Evolutionary conservation across 2,797 vertebrate genomes (phyloP).

Genomic region (Momotus momota): DNA sequence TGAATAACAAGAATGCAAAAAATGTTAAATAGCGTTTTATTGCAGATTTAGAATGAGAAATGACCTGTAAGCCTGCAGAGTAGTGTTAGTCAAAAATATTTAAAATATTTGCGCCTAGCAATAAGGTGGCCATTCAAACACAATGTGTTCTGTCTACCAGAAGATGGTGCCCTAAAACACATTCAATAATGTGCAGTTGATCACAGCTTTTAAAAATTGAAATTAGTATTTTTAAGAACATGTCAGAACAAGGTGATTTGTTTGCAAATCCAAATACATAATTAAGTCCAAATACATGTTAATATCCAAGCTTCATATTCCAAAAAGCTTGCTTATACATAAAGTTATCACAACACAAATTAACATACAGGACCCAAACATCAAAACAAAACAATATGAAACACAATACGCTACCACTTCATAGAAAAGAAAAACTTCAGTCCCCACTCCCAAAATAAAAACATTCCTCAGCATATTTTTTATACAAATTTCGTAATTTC

Average conservation of each 20-base stretch:
- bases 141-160: slow-evolving; percentile 20
- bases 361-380: background rate
- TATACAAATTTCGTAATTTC: background rate
- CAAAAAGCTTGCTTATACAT: background rate
- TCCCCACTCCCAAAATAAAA: background rate
- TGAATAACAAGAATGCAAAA: slow-evolving; percentile 60
- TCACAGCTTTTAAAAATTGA: background rate
- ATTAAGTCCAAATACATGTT: background rate
- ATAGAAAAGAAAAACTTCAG: background rate
- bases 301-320: background rate
- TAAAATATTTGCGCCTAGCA: slow-evolving; percentile 24
- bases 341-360: background rate
- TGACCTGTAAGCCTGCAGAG: slow-evolving; percentile 19
- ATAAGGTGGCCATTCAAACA: background rate
- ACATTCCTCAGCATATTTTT: background rate
- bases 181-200: background rate
- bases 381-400: background rate
- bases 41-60: slow-evolving; percentile 53
- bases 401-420: background rate
- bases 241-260: background rate
- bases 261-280: background rate
- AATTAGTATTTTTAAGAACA: background rate
- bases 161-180: slow-evolving; percentile 61
- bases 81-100: slow-evolving; percentile 20
- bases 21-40: slow-evolving; percentile 60